These are phyloP conservation scores for Blomia tropicalis DNA, from an alignment of 2,888 invertebrate species.

Conservation along the genomic window DNA sequence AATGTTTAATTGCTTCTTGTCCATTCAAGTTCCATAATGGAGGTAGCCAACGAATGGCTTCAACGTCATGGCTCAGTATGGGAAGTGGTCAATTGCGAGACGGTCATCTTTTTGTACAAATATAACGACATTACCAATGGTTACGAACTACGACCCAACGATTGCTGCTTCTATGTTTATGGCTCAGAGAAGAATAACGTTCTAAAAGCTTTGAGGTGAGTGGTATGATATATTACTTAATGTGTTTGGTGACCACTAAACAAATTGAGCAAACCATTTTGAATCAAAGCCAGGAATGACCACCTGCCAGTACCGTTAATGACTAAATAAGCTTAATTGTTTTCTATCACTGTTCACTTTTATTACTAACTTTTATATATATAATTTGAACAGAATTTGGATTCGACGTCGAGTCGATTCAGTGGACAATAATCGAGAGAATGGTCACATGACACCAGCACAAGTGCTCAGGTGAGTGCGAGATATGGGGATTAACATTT, in stretches of 20 bases:
- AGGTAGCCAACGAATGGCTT: constrained; percentile 24
- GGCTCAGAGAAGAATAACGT: constrained; percentile 26
- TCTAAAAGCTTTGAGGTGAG: constrained; percentile 23
- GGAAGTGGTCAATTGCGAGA: constrained; percentile 26
- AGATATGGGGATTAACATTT: too few species aligned
- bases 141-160: constrained; percentile 23
- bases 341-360: background rate
- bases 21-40: constrained; percentile 21
- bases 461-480: background rate
- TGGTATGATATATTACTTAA: too few species aligned
- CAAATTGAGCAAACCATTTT: background rate
- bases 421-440: background rate
- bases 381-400: constrained; percentile 24
- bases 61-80: constrained; percentile 16
- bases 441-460: background rate
- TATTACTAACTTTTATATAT: background rate
- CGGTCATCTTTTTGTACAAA: constrained; percentile 23
- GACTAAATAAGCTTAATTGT: too few species aligned
- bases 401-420: constrained; percentile 13
- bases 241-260: background rate
- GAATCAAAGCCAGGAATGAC: background rate
- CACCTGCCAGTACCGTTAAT: background rate
- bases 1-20: too few species aligned
- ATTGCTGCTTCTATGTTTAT: constrained; percentile 25
- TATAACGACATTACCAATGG: constrained; percentile 19